Conservation (phyloP, 2,888 invertebrate species). For the Tanytarsus gracilentus region DNA sequence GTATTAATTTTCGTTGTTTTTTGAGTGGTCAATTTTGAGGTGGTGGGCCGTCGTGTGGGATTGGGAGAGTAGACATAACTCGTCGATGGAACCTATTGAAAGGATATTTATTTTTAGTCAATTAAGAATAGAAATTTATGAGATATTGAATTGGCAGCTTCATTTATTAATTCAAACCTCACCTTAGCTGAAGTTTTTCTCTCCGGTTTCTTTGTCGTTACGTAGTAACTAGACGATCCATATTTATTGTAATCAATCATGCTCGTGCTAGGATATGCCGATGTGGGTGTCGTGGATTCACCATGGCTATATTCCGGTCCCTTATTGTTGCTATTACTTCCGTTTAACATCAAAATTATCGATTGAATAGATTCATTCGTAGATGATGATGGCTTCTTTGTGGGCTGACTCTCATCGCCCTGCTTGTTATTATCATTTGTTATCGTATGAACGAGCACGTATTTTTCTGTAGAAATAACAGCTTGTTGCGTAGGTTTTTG, state of each 20-base stretch:
- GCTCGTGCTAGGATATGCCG: slow-evolving; percentile 26
- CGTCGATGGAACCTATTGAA: slow-evolving; percentile 42
- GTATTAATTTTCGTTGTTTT: slow-evolving; percentile 10
- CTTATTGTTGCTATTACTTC: slow-evolving; percentile 40
- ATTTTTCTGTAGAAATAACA: slow-evolving; percentile 40
- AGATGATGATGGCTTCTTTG: slow-evolving; percentile 25
- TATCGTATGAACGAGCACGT: slow-evolving; percentile 50
- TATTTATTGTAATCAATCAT: slow-evolving; percentile 29
- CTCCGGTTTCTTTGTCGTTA: slow-evolving; percentile 37
- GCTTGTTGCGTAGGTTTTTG: slow-evolving; percentile 45
- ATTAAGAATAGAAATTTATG: no score
- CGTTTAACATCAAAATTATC: slow-evolving; percentile 57
- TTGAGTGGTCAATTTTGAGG: slow-evolving; percentile 14
- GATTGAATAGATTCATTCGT: slow-evolving; percentile 50
- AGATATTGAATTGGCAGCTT: no score
- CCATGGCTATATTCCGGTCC: slow-evolving; percentile 41
- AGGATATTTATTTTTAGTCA: no score
- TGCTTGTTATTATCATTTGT: slow-evolving; percentile 40
- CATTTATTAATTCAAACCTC: no score
- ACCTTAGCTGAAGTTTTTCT: slow-evolving; percentile 33
- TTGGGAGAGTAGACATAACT: slow-evolving; percentile 41
- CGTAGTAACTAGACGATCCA: slow-evolving; percentile 31
- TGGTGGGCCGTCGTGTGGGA: slow-evolving; percentile 36
- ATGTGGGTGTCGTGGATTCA: background rate
- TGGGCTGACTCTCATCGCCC: slow-evolving; percentile 32